Conservation (phyloP, 2,888 invertebrate species). For the Prenolepis imparis region DNA sequence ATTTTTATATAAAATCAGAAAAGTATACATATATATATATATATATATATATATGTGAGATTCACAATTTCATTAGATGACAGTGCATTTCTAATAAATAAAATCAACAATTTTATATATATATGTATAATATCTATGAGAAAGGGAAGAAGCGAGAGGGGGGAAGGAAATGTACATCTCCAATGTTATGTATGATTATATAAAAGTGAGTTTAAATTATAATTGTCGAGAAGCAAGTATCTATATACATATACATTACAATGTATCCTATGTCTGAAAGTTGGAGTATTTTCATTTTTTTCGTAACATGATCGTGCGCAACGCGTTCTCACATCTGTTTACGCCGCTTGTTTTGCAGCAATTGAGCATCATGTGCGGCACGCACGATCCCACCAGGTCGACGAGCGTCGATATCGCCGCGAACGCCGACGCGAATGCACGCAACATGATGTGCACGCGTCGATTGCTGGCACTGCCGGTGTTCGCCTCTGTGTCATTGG, state of each 20-base stretch:
- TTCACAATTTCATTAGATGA: not conserved
- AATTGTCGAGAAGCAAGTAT: not conserved
- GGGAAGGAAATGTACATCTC: not conserved
- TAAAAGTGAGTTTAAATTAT: not conserved
- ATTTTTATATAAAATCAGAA: not conserved
- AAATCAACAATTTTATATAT: not conserved
- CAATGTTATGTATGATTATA: too few species aligned
- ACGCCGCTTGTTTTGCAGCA: conserved; percentile 70
- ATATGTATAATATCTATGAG: not conserved
- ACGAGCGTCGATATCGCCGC: conserved; percentile 35
- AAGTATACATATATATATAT: not conserved
- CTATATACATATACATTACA: not conserved
- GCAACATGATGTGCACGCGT: conserved; percentile 61
- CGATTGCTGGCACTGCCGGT: conserved; percentile 73
- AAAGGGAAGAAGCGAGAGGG: not conserved
- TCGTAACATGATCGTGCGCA: not conserved
- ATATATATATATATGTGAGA: not conserved
- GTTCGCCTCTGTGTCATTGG: conserved; percentile 71
- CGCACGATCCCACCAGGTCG: conserved; percentile 61
- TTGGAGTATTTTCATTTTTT: not conserved
- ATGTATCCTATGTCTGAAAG: not conserved
- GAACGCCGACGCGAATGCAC: conserved; percentile 36
- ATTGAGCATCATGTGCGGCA: conserved; percentile 75
- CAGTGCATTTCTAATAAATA: not conserved
- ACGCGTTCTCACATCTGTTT: not conserved